Evolutionary conservation across 2,113 vertebrate genomes (phyloP), one percentile per base, ranked within the genome.

Genomic region (Hystrix brachyura): DNA sequence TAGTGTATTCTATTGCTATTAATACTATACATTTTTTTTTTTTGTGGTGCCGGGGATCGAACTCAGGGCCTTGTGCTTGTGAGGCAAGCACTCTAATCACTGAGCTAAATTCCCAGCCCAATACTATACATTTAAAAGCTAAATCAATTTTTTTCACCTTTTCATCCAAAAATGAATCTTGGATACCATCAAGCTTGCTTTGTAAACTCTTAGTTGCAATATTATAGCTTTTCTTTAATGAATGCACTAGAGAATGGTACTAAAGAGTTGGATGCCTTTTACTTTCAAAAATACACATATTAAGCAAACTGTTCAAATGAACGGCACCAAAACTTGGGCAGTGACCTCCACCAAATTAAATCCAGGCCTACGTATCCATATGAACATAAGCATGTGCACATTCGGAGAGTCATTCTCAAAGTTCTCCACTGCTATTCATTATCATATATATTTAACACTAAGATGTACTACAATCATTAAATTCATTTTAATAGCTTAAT

Each of bases 361-460:
- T 43, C 84, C 38, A 95, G 29, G 82, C 7, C 46, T 32, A 90
- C 18, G 91, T 7, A 74, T 59, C 17, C 15, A 38, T 51, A 59
- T 27, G 91, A 59, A 87, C 0, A 94, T 72, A 15, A 90, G 76
- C 0, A 69, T 48, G n/a, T 11, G 60, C 3, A 59, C 71, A 11
- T 81, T 67, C 69, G 21, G 5, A n/a, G 87, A 69, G 71, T 92
- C 53, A 81, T 90, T 92, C 1, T 65, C 81, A 90, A 82, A 80
- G n/a, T 93, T 79, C 23, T 25, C 72, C 85, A 85, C 10, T 78
- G 60, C 11, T 59, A 67, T 59, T 90, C 4, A 51, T 64, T 15
- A 93, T 88, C 18, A 65, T 23, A 65, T 87, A 69, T 69, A 78
- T 90, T 82, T 79, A 91, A 85, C 64, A 95, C 67, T 85, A 94